phyloP scores from a whole-genome alignment of 2,888 invertebrate species.

The Teleogryllus oceanicus region DNA sequence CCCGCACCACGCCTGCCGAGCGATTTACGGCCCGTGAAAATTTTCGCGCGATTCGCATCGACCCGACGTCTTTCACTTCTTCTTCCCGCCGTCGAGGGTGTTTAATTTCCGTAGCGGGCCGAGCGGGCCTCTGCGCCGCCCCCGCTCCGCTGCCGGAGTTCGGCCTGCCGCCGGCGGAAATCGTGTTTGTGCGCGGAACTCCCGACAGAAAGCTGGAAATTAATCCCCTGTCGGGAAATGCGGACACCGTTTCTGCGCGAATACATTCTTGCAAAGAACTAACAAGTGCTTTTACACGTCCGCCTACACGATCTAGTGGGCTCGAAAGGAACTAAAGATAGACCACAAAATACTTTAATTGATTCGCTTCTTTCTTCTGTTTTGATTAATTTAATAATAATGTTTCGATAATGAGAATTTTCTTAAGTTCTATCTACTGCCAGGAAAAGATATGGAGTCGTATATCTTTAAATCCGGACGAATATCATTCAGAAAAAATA shows the following conservation, averaged over 20 bases:
- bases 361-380: no score
- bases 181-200: conserved; percentile 7
- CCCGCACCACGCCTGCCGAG: background rate
- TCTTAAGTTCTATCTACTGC: no score
- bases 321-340: no score
- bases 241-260: background rate
- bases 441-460: no score
- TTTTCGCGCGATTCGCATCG: conserved; percentile 7
- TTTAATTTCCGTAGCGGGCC: background rate
- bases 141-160: background rate
- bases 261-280: background rate
- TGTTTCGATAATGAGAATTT: no score
- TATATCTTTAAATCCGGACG: no score
- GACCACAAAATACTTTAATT: no score
- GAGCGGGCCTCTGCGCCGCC: background rate
- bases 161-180: background rate
- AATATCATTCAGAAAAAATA: no score
- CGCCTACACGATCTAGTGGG: no score
- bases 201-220: conserved; percentile 18
- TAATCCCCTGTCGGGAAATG: background rate
- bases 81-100: conserved; percentile 18
- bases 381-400: no score
- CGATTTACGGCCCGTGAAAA: conserved; percentile 18
- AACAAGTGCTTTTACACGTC: no score
- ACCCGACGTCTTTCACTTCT: conserved; percentile 18